phyloP scores from a whole-genome alignment of 2,113 vertebrate genomes.

The Lophotis ruficrista region DNA sequence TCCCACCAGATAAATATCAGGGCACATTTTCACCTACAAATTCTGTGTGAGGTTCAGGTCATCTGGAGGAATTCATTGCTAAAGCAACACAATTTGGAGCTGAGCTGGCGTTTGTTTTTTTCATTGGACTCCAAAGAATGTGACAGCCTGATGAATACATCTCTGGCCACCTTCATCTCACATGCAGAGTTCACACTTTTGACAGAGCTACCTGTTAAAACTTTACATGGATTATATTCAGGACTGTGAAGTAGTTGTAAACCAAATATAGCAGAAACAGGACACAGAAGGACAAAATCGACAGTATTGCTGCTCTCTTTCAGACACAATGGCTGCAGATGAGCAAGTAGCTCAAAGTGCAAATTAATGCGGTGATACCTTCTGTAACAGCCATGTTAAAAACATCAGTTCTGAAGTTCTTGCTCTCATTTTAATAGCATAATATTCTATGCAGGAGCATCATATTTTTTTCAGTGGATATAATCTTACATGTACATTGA shows the following conservation, averaged over 20 bases:
- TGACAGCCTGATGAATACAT: not conserved
- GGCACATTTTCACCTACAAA: not conserved
- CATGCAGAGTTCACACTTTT: not conserved
- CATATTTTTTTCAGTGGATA: not conserved
- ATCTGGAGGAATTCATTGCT: not conserved
- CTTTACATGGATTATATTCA: not conserved
- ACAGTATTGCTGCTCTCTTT: not conserved
- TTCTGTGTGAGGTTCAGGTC: not conserved
- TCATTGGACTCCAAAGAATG: not conserved
- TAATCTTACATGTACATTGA: not conserved
- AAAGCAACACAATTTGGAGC: not conserved
- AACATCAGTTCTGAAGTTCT: not conserved
- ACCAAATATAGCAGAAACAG: not conserved
- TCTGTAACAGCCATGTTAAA: not conserved
- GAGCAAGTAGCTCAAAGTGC: not conserved
- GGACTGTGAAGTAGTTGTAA: not conserved
- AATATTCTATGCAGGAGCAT: not conserved
- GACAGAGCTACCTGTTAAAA: not conserved
- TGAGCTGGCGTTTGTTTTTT: not conserved
- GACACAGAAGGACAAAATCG: not conserved
- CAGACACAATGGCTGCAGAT: not conserved
- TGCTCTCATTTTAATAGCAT: not conserved
- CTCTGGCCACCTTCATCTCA: not conserved
- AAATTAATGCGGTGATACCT: slow-evolving; percentile 22
- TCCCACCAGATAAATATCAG: not conserved